phyloP scores from a whole-genome alignment of 2,113 vertebrate species.

The Steatornis caripensis region DNA sequence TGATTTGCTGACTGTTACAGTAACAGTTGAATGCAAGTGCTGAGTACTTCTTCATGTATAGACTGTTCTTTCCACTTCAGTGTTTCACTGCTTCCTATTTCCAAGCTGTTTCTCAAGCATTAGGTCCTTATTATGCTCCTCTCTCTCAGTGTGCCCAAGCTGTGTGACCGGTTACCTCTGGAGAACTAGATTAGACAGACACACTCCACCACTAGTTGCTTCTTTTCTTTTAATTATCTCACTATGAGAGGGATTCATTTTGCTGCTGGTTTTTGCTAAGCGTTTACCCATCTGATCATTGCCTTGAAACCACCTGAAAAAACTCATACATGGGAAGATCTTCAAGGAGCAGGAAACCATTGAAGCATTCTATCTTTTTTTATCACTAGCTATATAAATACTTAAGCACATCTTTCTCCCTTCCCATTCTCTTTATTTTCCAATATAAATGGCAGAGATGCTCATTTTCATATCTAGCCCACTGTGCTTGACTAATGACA shows the following conservation, averaged over 20 bases:
- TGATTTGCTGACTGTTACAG: too few relatives aligned
- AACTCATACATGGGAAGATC: background rate
- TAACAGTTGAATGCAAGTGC: background rate
- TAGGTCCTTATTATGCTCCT: background rate
- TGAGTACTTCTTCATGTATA: background rate
- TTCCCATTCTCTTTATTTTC: background rate
- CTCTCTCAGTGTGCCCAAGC: background rate
- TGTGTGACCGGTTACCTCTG: background rate
- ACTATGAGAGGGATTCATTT: background rate
- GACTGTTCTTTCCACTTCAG: background rate
- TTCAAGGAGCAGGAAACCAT: background rate
- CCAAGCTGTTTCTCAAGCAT: background rate
- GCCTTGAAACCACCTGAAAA: background rate
- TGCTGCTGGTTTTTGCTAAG: background rate
- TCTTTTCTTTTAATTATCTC: background rate
- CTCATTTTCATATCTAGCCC: background rate
- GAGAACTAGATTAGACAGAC: background rate
- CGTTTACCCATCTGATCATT: background rate
- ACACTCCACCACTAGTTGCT: background rate
- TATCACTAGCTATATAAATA: background rate
- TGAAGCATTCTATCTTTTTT: background rate
- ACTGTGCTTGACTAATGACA: background rate
- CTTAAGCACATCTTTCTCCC: background rate
- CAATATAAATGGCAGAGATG: background rate
- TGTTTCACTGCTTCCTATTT: background rate